Conservation (phyloP, 2,113 vertebrate species). For the Lonchura striata region DNA sequence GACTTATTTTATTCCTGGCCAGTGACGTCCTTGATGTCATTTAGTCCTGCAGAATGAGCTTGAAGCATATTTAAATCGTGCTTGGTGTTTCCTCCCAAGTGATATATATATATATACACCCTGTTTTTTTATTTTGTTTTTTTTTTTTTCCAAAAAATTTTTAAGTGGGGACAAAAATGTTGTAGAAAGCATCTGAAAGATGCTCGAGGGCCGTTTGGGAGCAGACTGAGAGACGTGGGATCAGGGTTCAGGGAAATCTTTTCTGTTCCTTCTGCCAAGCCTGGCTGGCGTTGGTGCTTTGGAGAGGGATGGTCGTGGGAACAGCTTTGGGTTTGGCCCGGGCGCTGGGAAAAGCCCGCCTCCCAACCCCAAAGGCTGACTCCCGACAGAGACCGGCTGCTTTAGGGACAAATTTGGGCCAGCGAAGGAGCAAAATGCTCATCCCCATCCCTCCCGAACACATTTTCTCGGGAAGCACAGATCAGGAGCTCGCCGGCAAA, state of each 20-base stretch:
- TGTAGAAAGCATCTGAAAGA: background rate
- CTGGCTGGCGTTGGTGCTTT: background rate
- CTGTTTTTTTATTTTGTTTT: background rate
- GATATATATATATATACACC: background rate
- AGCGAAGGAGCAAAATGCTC: fast-evolving
- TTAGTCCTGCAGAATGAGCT: background rate
- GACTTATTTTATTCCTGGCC: background rate
- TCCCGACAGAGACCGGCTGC: background rate
- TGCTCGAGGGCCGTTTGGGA: background rate
- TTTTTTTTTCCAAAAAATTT: background rate
- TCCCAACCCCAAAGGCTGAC: background rate
- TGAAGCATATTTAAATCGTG: background rate
- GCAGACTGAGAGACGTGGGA: background rate
- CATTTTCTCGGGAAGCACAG: background rate
- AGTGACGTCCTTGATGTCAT: background rate
- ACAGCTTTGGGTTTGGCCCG: background rate
- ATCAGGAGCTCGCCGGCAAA: background rate
- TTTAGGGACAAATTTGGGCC: fast-evolving
- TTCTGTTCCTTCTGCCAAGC: background rate
- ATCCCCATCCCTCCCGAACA: background rate
- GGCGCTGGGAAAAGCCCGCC: slow-evolving; percentile 22
- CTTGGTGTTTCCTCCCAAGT: background rate
- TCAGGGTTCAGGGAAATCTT: background rate
- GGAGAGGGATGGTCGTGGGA: slow-evolving; percentile 34
- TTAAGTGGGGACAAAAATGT: background rate